These are phyloP conservation scores for Cryptomyrus ogoouensis DNA, from an alignment of 2,113 vertebrate species.

Conservation along the genomic window DNA sequence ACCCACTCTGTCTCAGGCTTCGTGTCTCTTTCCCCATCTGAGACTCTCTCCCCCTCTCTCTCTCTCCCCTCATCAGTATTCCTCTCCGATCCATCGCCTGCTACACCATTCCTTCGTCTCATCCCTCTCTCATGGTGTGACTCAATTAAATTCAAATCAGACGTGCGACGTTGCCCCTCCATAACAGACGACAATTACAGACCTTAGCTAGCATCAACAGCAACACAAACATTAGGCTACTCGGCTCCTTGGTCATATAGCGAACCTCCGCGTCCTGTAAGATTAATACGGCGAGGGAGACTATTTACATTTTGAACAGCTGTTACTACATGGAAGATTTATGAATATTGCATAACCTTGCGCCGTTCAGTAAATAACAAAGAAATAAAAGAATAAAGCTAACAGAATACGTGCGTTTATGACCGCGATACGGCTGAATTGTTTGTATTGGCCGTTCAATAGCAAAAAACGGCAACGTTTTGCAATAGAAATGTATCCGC, in stretches of 20 bases:
- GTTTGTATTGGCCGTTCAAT: not conserved
- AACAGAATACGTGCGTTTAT: slow-evolving; percentile 6
- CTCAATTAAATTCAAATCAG: slow-evolving; percentile 23
- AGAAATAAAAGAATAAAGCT: slow-evolving; percentile 2
- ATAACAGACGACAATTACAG: slow-evolving; percentile 14
- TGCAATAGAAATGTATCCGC: not conserved
- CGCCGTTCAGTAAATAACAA: slow-evolving; percentile 6
- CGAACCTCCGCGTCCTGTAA: not conserved
- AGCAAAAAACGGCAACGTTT: not conserved
- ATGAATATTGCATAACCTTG: slow-evolving; percentile 24
- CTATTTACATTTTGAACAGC: slow-evolving; percentile 12
- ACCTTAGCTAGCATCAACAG: not conserved
- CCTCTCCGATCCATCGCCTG: slow-evolving; percentile 18
- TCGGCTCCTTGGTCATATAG: slow-evolving; percentile 7
- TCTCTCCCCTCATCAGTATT: not conserved
- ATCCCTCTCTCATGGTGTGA: not conserved
- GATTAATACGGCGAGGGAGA: slow-evolving; percentile 8
- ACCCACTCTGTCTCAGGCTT: not conserved
- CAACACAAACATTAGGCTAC: not conserved
- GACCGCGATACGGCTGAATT: not conserved
- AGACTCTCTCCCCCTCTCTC: not conserved
- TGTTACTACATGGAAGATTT: not conserved
- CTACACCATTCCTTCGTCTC: not conserved
- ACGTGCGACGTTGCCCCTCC: not conserved
- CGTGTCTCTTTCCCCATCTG: slow-evolving; percentile 8